phyloP scores from a whole-genome alignment of 2,797 vertebrate genomes.

The Pipistrellus pipistrellus region DNA sequence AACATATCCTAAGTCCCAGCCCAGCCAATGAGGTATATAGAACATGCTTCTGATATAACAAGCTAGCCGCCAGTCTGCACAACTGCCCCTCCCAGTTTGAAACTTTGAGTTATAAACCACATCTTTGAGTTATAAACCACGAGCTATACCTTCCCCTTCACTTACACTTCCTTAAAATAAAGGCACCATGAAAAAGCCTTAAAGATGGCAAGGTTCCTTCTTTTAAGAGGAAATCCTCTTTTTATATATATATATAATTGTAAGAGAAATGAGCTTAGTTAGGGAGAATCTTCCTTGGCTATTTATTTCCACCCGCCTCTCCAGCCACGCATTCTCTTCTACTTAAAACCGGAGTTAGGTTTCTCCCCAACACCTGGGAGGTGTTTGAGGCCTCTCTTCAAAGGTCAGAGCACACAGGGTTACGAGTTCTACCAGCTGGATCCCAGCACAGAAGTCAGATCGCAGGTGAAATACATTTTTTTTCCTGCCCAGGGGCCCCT shows the following conservation, averaged over 20 bases:
- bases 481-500: background rate
- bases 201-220: conserved; percentile 22
- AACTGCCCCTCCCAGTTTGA: conserved; percentile 10
- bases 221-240: background rate
- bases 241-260: background rate
- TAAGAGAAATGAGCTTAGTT: conserved; percentile 23
- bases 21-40: conserved; percentile 52
- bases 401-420: conserved; percentile 28
- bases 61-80: background rate
- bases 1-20: background rate
- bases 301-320: conserved; percentile 41
- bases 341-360: background rate
- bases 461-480: background rate
- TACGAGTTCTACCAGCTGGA: background rate
- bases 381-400: conserved; percentile 40
- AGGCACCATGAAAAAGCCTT: conserved; percentile 60
- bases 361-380: conserved; percentile 66
- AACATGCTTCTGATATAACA: background rate
- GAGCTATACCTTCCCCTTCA: background rate
- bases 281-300: background rate
- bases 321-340: background rate
- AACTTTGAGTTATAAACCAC: background rate
- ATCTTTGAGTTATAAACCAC: background rate
- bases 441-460: background rate
- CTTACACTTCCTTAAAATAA: conserved; percentile 45